Conservation (phyloP, 2,888 invertebrate species). For the Drosophila kuntzei region DNA sequence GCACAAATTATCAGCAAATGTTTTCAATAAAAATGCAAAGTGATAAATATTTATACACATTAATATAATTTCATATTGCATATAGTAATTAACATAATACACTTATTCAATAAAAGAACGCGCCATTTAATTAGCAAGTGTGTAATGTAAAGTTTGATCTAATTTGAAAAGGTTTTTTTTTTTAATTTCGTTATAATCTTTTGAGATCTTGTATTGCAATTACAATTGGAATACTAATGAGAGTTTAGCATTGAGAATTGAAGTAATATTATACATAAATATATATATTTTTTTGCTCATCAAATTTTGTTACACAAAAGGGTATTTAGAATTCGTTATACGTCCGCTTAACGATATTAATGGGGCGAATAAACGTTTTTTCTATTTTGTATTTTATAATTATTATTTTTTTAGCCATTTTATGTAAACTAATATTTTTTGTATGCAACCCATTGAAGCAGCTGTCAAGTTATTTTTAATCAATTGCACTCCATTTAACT, state of each 20-base stretch:
- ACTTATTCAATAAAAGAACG: background rate
- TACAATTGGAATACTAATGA: background rate
- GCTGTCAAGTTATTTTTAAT: conserved; percentile 22
- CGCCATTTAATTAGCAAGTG: background rate
- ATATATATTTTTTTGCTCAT: background rate
- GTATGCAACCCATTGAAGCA: conserved; percentile 35
- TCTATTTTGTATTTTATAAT: conserved; percentile 1
- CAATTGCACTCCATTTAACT: background rate
- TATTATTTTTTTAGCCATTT: too few species aligned
- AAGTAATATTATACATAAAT: background rate
- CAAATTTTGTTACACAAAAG: background rate
- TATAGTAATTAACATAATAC: conserved; percentile 21
- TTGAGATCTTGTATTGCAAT: background rate
- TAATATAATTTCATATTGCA: conserved; percentile 11
- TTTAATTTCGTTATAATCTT: background rate
- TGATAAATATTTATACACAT: conserved; percentile 46
- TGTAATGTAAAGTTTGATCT: background rate
- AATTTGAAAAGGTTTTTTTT: background rate
- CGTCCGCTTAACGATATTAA: background rate
- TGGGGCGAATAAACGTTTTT: conserved; percentile 1
- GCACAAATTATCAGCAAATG: conserved; percentile 36
- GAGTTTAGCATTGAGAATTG: background rate
- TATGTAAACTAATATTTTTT: conserved; percentile 8
- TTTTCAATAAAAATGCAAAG: conserved; percentile 42
- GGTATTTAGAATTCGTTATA: background rate